Evolutionary conservation across 2,113 vertebrate species (phyloP), one percentile per base, ranked within the genome.

Genomic region (Cryptomyrus ogoouensis): DNA sequence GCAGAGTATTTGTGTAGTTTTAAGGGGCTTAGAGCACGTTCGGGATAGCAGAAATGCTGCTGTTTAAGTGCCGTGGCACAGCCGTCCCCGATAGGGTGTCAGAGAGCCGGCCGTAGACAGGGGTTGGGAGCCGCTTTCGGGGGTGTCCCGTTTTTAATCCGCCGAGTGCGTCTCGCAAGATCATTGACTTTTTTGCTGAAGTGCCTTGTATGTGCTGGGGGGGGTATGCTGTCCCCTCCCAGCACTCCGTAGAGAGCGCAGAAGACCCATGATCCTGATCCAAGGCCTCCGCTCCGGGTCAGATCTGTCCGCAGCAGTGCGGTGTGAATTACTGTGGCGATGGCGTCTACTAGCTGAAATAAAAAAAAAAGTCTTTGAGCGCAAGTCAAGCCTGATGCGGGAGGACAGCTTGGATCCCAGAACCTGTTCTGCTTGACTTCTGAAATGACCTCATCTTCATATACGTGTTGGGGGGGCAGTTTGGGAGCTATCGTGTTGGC

Each of bases 161-260:
- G 58, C 91, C 87, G 91, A 95, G 93, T 93, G 92, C 93, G 92
- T 91, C 92, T 90, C 92, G 92, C 88, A 91, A 88, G 90, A 90
- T 94, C 93, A 95, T 92, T 95, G 94, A 93, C 89, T 88, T 27
- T 92, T 91, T 93, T 94, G 46, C 91, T 91, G 89, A 91, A 87
- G 92, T 92, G 87, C 92, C 90, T 92, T 91, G 90, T 92, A 93
- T 94, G 91, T 91, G 89, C 89, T 91, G 58, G 92, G 90, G 92
- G 92, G 84, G 66, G 90, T 90, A 90, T 93, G 92, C 91, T 92
- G 90, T 91, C 91, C 91, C 88, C 90, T 91, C 90, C 91, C 19
- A 87, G 89, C 88, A 77, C 89, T 88, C 58, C 83, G 87, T 88
- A 85, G 87, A 90, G 91, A 77, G 80, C 74, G 47, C 77, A 66